Evolutionary conservation across 2,797 vertebrate genomes (phyloP).

Genomic region (Craterocephalus amniculus): DNA sequence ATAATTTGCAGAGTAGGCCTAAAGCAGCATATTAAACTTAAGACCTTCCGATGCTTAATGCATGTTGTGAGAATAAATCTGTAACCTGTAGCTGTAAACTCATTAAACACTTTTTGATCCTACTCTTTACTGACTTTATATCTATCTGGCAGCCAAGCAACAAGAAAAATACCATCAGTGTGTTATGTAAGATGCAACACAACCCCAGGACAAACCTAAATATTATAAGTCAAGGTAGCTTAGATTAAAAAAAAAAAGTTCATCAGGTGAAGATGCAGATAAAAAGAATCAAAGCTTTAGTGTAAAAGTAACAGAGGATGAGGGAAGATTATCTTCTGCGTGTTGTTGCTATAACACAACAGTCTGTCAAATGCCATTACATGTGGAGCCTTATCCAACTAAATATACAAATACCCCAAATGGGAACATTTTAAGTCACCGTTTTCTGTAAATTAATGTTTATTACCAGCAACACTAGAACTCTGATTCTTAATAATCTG

Average conservation of each 20-base stretch:
- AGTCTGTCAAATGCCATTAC: not conserved
- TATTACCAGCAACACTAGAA: too few species aligned
- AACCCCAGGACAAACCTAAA: constrained; percentile 1
- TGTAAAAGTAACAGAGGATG: not conserved
- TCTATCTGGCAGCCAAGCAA: constrained; percentile 3
- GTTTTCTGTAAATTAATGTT: too few species aligned
- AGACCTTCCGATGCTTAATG: not conserved
- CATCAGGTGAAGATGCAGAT: not conserved
- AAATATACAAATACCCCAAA: not conserved
- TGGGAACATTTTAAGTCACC: too few species aligned
- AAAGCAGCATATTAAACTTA: constrained; percentile 27
- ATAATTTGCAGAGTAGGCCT: constrained; percentile 44
- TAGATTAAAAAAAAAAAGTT: not conserved
- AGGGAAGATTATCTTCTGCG: not conserved
- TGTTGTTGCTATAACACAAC: not conserved
- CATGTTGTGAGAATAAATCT: constrained; percentile 6
- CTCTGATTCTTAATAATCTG: too few species aligned
- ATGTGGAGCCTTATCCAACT: not conserved
- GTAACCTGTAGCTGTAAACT: constrained; percentile 18
- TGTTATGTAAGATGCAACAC: constrained; percentile 5
- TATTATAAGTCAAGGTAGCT: not conserved
- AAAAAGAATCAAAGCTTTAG: not conserved
- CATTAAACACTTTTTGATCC: constrained; percentile 5
- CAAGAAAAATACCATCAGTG: not conserved
- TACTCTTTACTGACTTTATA: not conserved